Evolutionary conservation across 1,140 invertebrate genomes (phyloP), one percentile per base, ranked within the genome.

Genomic region (Anoplolepis gracilipes): DNA sequence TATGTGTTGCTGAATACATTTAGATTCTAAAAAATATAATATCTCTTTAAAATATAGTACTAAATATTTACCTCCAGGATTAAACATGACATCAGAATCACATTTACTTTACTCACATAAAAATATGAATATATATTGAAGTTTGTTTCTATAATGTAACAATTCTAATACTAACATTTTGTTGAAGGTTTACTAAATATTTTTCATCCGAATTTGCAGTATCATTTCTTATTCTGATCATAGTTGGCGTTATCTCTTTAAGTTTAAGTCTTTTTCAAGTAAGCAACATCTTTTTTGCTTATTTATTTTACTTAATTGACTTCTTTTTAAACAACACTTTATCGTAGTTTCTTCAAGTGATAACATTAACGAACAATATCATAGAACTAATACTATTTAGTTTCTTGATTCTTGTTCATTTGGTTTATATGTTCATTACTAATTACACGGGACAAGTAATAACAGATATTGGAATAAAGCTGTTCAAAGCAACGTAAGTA

Each of bases 181-280:
- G 22, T 84, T 65, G n/a, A 84, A 84, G 81, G 42, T 84, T n/a
- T 55, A 30, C 28, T 25, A 25, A 84, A 19, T 28, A 53, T 19
- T 2, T 76, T 1, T 5, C 0, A 62, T 64, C 72, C 0, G 0
- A 13, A 22, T 64, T 62, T 64, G 1, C 11, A 4, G 5, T 33
- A 30, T 42, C 30, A 11, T 84, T 36, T 1, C 36, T 11, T n/a
- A 11, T 77, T 84, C 6, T 84, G n/a, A 39, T 84, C 3, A 2
- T 53, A 28, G 2, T 84, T 55, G 81, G 81, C 3, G 30, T 84
- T 1, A 39, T 11, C 8, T 76, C 70, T 49, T 39, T 76, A 36
- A 84, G 39, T 67, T 2, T 76, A 25, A 76, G 7, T 62, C 28
- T 76, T 30, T 76, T 64, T 53, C n/a, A 64, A 62, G 81, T 84